Base-by-base conservation (phyloP, 2,113 vertebrate species). In the Galbula dea region DNA sequence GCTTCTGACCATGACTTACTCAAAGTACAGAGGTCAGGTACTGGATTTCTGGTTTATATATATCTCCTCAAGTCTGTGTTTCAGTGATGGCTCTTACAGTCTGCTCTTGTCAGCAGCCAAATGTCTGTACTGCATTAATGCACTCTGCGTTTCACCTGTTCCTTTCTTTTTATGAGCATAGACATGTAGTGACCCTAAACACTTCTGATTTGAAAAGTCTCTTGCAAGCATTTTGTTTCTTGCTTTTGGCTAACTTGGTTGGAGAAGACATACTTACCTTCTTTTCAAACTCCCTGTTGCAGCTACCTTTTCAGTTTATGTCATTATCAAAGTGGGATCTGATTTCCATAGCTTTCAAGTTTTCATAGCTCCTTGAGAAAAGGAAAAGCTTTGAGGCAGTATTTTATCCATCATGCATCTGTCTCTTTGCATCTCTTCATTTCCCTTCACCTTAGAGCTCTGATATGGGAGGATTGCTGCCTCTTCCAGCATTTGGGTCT, bases 371-470 rank as follows among this genome's bases (percentile, higher is more conserved):
- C 6, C 39, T 59, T 22, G 13, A 66, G 34, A 27, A 75, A 67
- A 79, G 34, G 14, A 66, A 2, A 51, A 72, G 52, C 58, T 88
- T 61, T 79, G 32, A 65, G 36, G 17, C 46, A 54, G 1, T 65
- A n/a, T 36, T 49, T 8, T 19, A 0, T 49, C 7, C 10, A 4
- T 58, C 4, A 3, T 32, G 6, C 19, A 29, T 72, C 49, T 80
- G 54, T 5, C 46, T 89, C 26, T 77, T 80, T 45, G 19, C 9
- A 10, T 58, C 22, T 55, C 8, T 73, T 48, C 2, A 5, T 72
- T 4, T 29, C 10, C 11, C 6, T 15, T 57, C 1, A 0, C 19
- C 89, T 15, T 9, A 66, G 27, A 54, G n/a, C 15, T 83, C 1
- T 22, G 30, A 24, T 30, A 6, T 4, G 49, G 39, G n/a, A 65